Percentiles rank a stretch among this genome's conserved stretches.
Evolutionary conservation across 2,113 vertebrate species (phyloP).

Genomic region (Toxostoma redivivum): DNA sequence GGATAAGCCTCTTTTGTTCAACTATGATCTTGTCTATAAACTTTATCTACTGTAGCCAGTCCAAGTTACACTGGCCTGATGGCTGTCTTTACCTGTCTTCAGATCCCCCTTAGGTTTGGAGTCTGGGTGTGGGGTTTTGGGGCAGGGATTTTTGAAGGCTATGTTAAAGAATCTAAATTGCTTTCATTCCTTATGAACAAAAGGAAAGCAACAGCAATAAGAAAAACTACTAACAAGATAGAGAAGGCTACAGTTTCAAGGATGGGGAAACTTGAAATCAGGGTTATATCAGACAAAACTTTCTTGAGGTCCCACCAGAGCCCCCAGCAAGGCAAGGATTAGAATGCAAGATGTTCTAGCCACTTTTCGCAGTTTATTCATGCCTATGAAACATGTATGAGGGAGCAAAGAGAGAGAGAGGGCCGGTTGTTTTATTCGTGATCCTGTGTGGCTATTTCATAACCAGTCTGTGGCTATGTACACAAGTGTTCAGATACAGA

Average conservation of each 20-base stretch:
- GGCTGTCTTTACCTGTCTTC: background rate
- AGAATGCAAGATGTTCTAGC: background rate
- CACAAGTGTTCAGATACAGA: background rate
- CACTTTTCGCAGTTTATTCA: background rate
- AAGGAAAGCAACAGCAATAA: background rate
- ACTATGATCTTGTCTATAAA: background rate
- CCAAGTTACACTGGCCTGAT: background rate
- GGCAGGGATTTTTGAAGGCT: accelerated
- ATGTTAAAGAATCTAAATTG: background rate
- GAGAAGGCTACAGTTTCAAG: background rate
- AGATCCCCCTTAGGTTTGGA: background rate
- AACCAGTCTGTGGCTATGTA: background rate
- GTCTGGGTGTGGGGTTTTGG: background rate
- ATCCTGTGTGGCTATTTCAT: background rate
- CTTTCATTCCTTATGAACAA: background rate
- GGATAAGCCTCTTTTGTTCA: background rate
- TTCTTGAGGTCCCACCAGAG: background rate
- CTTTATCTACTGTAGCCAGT: background rate
- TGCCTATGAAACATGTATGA: background rate
- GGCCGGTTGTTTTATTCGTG: background rate
- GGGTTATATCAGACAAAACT: background rate
- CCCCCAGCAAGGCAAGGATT: background rate
- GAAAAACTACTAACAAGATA: background rate
- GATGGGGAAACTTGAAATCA: background rate
- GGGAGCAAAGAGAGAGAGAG: background rate